Base-by-base conservation (phyloP, 2,113 vertebrate genomes). In the Elaphurus davidianus region DNA sequence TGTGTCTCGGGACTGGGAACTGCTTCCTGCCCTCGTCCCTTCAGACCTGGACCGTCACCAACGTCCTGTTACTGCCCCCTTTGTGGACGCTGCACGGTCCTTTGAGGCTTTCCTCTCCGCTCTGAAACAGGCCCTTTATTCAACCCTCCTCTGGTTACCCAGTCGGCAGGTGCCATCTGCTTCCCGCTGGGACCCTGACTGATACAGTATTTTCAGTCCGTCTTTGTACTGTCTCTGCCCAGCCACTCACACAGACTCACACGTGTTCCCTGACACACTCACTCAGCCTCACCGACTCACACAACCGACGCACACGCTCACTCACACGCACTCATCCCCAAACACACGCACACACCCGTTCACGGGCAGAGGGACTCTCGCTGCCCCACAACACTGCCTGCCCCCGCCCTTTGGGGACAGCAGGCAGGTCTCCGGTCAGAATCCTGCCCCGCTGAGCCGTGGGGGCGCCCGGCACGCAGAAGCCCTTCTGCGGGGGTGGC, bases 121-220 rank as follows among this genome's bases (percentile, higher is more conserved):
- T 85, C 79, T 67, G 67, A 95, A 96, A 36, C 33, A 81, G 62
- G 43, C 74, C 54, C 64, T 95, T 92, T 33, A 84, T 90, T 71
- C 95, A 78, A 79, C 40, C 82, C 47, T 55, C 94, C 95, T 97
- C 82, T 23, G 67, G 91, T 57, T 50, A 91, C 94, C 82, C 67
- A 90, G 27, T 90, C 57, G 85, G 33, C 67, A 62, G 4, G 40
- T 27, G 90, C 94, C 97, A 87, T 92, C 90, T 82, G 81, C 64
- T 95, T 92, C 91, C 93, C 92, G 81, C 91, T 52, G 96, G 92
- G 93, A 74, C 96, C 97, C 90, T 81, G 89, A 91, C 67, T 64
- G 91, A 83, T 47, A 90, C 5, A 17, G 79, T 87, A 57, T 67
- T 90, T 96, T 87, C 36, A 94, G 81, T 87, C 84, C 60, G 40